Percentiles rank a stretch among this genome's conserved stretches.
Conservation (phyloP, 2,888 invertebrate genomes). For the Drosophila nr. perissopoda region DNA sequence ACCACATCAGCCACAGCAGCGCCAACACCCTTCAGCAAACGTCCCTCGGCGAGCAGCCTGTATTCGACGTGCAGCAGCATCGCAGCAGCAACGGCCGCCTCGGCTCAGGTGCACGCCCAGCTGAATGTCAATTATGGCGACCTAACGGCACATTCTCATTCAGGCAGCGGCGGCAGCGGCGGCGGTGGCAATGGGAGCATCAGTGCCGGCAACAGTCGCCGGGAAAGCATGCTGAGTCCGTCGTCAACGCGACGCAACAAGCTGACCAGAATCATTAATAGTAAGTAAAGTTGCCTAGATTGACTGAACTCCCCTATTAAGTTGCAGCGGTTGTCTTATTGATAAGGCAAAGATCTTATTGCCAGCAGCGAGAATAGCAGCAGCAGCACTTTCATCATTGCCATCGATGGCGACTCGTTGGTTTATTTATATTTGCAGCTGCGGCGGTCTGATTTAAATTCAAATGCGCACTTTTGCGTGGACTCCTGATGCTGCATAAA, state of each 20-base stretch:
- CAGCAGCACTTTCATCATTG: background rate
- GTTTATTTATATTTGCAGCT: conserved; percentile 64
- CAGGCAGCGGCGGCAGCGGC: conserved; percentile 4
- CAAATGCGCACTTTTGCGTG: conserved; percentile 58
- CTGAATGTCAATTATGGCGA: conserved; percentile 83
- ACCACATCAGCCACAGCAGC: conserved; percentile 34
- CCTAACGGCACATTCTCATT: conserved; percentile 32
- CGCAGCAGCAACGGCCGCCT: conserved; percentile 64
- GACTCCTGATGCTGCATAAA: conserved; percentile 53
- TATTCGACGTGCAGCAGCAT: conserved; percentile 82
- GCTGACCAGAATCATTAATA: conserved; percentile 90
- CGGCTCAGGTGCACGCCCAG: conserved; percentile 75
- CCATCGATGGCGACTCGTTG: conserved; percentile 12
- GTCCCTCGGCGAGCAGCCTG: conserved; percentile 83
- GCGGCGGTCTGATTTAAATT: conserved; percentile 66
- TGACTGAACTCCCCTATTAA: background rate
- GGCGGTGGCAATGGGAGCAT: conserved; percentile 29
- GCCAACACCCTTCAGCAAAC: conserved; percentile 83
- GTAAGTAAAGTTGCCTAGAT: conserved; percentile 86
- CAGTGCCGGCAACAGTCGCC: conserved; percentile 83
- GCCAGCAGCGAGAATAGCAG: background rate
- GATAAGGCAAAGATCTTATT: background rate
- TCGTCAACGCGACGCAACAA: conserved; percentile 91
- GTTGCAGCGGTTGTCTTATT: background rate
- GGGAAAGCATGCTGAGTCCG: conserved; percentile 90